phyloP scores from a whole-genome alignment of 2,888 invertebrate species.

The Hypolimnas misippus region DNA sequence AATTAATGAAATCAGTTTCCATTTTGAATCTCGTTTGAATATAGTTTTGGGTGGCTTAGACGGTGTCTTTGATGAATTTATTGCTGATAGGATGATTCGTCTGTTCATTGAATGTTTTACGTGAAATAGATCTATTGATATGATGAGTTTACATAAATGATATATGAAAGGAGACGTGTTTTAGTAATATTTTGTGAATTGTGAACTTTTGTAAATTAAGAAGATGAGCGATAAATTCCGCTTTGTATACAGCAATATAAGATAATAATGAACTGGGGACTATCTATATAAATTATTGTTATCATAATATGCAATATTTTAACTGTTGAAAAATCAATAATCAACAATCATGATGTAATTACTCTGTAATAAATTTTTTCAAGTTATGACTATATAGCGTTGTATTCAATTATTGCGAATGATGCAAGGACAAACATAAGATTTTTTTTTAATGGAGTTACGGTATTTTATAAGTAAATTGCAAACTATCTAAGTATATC shows the following conservation, averaged over 20 bases:
- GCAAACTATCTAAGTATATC: not conserved
- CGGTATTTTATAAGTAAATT: not conserved
- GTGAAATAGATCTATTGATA: constrained; percentile 5
- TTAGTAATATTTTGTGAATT: not conserved
- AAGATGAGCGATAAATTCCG: too few relatives aligned
- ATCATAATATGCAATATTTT: too few relatives aligned
- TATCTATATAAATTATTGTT: too few relatives aligned
- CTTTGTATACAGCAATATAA: too few relatives aligned
- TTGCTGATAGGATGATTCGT: constrained; percentile 17
- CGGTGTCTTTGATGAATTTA: constrained; percentile 22
- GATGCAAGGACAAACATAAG: too few relatives aligned
- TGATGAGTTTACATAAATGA: not conserved
- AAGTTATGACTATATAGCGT: too few relatives aligned
- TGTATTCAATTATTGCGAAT: too few relatives aligned
- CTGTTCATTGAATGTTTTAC: constrained; percentile 8
- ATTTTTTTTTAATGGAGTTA: not conserved
- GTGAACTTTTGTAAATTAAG: not conserved
- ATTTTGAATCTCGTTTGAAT: constrained; percentile 43
- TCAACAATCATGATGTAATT: too few relatives aligned
- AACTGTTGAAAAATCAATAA: too few relatives aligned
- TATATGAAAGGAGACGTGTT: not conserved
- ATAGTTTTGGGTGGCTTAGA: constrained; percentile 31
- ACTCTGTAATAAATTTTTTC: too few relatives aligned
- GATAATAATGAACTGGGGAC: too few relatives aligned
- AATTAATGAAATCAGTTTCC: constrained; percentile 71